Evolutionary conservation across 2,888 invertebrate species (phyloP).

Genomic region (Creontiades dilutus): DNA sequence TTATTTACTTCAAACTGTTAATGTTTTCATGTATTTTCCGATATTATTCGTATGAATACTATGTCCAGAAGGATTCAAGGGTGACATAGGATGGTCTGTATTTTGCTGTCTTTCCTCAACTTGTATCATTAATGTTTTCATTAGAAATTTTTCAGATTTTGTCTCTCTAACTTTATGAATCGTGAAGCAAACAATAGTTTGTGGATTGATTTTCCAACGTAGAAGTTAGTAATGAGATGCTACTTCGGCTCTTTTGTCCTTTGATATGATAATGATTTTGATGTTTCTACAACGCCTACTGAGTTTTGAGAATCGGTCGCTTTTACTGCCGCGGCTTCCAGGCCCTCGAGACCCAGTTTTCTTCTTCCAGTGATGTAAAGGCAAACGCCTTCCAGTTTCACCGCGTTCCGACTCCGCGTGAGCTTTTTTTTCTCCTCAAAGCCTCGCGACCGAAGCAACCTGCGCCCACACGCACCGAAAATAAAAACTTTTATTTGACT

Average conservation of each 20-base stretch:
- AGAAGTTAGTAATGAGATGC: too few species aligned
- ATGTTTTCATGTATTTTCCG: too few species aligned
- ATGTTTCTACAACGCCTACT: not conserved
- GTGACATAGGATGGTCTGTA: too few species aligned
- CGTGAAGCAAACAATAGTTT: too few species aligned
- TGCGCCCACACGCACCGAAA: slow-evolving; percentile 61
- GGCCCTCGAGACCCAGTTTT: not conserved
- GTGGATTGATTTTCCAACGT: too few species aligned
- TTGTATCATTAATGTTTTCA: too few species aligned
- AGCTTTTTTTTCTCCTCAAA: slow-evolving; percentile 4
- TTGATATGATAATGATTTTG: not conserved
- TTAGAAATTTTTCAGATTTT: too few species aligned
- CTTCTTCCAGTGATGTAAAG: not conserved
- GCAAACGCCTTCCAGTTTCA: not conserved
- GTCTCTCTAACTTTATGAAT: too few species aligned
- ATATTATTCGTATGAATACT: too few species aligned
- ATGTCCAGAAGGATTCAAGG: too few species aligned
- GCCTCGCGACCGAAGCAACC: not conserved
- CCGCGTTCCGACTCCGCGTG: not conserved
- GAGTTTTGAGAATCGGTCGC: not conserved
- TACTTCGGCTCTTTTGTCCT: not conserved
- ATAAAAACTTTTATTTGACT: slow-evolving; percentile 67
- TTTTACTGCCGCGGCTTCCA: not conserved
- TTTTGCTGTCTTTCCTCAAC: too few species aligned
- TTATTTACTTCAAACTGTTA: too few species aligned